Base-by-base conservation (phyloP, 2,888 invertebrate genomes). In the Polietes domitor region DNA sequence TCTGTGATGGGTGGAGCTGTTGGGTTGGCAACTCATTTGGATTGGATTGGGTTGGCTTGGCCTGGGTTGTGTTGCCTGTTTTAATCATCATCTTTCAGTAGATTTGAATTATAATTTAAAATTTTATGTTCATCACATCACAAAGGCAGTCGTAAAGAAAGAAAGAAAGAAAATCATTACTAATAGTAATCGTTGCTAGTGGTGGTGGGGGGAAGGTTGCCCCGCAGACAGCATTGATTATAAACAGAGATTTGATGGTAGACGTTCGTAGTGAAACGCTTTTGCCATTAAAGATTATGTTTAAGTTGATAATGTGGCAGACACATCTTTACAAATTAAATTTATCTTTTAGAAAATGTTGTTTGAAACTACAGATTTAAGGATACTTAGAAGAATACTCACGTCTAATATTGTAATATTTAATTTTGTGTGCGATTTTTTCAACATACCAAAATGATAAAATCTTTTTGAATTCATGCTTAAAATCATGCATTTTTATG, bases 21-120 rank as follows among this genome's bases (percentile, higher is more conserved):
- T 37, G 24, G 28, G 6, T 10, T 43, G 68, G 68, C 47, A 47
- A 26, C 58, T 24, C 21, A 24, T 43, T 21, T 65, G n/a, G 37
- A 5, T 63, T 28, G 58, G 26, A n/a, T n/a, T 24, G 41, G 43
- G 68, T 21, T 65, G n/a, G 37, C 9, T 63, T 28, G 58, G 26
- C 6, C 5, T 32, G 10, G 26, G 63, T 37, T 37, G 37, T 63
- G 63, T 19, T 17, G 65, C 37, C 68, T 21, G 21, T 12, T 73
- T 73, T 73, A 73, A 73, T 73, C 41, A 73, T 73, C 41, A 73
- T 26, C 24, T 41, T 73, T 43, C 24, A 4, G 24, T 43, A 43
- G 24, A 73, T 73, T 58, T 73, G 12, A 73, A 73, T 73, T 73
- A 73, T 58, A 73, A 58, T 73, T 68, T 61, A 43, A 73, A 41